Evolutionary conservation across 2,888 invertebrate genomes (phyloP).

Genomic region (Rhagophthalmus giganteus): DNA sequence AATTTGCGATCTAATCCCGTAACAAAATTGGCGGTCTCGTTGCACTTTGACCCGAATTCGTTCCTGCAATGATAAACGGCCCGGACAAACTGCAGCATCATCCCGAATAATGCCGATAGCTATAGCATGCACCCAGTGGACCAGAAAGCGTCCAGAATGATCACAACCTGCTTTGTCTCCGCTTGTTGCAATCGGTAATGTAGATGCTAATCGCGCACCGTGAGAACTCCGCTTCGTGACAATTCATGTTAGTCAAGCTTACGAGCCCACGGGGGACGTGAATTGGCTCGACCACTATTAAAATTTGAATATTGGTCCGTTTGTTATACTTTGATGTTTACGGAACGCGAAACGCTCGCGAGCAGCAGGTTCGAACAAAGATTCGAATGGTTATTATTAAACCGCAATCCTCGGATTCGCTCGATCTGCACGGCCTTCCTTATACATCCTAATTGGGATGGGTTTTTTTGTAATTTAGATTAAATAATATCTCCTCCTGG

Average conservation of each 20-base stretch:
- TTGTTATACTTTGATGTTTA: no score
- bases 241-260: conserved; percentile 42
- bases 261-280: conserved; percentile 26
- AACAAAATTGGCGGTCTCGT: no score
- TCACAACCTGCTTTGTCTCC: conserved; percentile 28
- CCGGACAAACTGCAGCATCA: conserved; percentile 36
- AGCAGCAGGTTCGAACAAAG: no score
- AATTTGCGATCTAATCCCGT: no score
- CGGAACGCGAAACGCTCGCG: no score
- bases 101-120: conserved; percentile 35
- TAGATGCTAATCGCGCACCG: conserved; percentile 51
- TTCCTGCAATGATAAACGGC: neutral
- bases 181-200: conserved; percentile 48
- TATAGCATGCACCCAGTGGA: conserved; percentile 31
- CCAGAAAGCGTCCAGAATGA: conserved; percentile 36
- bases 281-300: conserved; percentile 18
- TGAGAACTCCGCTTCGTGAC: conserved; percentile 49
- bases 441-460: neutral
- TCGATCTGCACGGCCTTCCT: neutral
- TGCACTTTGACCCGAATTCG: no score
- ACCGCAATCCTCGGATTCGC: no score
- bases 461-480: conserved; percentile 12
- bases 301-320: conserved; percentile 14
- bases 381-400: no score
- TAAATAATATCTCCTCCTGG: conserved; percentile 29